These are phyloP conservation scores for Lasaia peninsularis DNA, from an alignment of 1,140 invertebrate genomes.

Conservation along the genomic window DNA sequence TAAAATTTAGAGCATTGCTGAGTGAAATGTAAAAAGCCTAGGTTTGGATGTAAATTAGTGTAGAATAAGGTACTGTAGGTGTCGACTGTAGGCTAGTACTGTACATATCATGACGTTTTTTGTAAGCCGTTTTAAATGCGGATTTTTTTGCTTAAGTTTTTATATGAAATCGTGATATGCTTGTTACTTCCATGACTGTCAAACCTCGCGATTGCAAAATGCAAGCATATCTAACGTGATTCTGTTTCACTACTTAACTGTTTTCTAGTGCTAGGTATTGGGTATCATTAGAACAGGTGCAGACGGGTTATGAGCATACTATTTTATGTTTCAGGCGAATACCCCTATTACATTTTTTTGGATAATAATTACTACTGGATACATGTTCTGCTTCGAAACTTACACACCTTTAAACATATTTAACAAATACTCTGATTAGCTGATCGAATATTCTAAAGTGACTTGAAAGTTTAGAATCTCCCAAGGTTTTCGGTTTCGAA, in stretches of 20 bases:
- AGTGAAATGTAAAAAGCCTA: conserved; percentile 55
- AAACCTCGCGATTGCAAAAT: conserved; percentile 3
- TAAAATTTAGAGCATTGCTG: conserved; percentile 64
- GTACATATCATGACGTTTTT: conserved; percentile 70
- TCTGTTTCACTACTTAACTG: conserved; percentile 1
- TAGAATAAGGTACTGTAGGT: conserved; percentile 42
- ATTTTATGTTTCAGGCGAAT: too few species aligned
- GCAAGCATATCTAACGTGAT: background rate
- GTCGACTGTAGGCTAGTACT: conserved; percentile 36
- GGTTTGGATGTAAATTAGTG: conserved; percentile 46
- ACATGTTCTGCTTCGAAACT: background rate
- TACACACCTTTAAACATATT: background rate
- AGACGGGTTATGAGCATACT: background rate
- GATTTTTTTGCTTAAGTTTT: background rate
- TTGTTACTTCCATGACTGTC: conserved; percentile 4
- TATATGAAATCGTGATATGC: conserved; percentile 7
- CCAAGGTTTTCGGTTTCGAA: background rate
- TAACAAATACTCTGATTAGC: background rate
- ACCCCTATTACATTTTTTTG: background rate
- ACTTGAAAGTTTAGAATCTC: background rate
- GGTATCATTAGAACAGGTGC: background rate
- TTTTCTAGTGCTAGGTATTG: background rate
- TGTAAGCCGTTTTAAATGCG: conserved; percentile 26
- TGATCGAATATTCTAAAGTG: too few species aligned
- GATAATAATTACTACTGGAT: background rate